Evolutionary conservation across 2,113 vertebrate species (phyloP).

Genomic region (Crotalus tigris): DNA sequence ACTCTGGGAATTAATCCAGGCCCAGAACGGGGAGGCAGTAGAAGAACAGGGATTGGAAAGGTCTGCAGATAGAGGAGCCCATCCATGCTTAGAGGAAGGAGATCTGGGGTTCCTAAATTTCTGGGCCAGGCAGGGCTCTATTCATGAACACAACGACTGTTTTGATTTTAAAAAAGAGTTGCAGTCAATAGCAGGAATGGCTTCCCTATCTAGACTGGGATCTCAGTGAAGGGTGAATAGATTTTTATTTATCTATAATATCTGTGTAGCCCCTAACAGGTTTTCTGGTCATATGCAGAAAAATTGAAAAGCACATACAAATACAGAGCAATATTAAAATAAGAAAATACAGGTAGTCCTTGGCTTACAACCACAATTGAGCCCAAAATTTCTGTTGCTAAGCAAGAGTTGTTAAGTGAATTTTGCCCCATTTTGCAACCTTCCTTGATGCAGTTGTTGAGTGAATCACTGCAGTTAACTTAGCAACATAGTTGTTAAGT

Average conservation of each 20-base stretch:
- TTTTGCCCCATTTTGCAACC: no score
- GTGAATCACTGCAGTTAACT: no score
- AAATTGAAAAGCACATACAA: background rate
- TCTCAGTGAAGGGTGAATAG: background rate
- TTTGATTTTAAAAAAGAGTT: background rate
- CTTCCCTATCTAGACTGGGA: background rate
- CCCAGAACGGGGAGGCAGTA: background rate
- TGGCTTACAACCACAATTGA: no score
- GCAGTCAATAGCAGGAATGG: background rate
- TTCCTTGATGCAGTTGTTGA: no score
- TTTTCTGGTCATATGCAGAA: background rate
- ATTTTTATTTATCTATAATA: background rate
- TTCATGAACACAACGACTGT: background rate
- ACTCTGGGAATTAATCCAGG: background rate
- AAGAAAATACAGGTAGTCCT: background rate
- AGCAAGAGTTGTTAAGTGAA: no score
- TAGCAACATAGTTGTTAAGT: no score
- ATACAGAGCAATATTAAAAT: background rate
- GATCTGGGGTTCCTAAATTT: background rate
- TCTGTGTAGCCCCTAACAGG: background rate
- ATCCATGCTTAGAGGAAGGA: background rate
- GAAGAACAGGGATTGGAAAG: background rate
- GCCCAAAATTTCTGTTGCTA: no score
- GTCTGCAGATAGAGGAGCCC: background rate
- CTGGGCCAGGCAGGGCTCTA: background rate